Conservation (phyloP, 2,797 vertebrate genomes). For the Buphagus erythrorhynchus region DNA sequence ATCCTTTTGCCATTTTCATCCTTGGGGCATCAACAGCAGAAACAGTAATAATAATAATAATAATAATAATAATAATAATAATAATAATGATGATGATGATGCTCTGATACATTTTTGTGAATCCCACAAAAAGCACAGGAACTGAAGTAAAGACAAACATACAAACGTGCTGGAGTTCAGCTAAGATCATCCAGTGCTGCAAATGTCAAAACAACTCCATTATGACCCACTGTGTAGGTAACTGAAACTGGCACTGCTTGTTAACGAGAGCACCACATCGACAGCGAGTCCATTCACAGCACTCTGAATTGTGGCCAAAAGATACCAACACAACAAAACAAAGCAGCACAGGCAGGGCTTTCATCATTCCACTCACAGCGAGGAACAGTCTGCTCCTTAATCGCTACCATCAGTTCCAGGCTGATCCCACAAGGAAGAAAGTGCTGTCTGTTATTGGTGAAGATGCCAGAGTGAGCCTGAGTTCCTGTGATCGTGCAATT, state of each 20-base stretch:
- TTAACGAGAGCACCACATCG: not conserved
- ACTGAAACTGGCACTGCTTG: not conserved
- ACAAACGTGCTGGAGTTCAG: not conserved
- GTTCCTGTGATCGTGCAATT: not conserved
- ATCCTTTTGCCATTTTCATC: not conserved
- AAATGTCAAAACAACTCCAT: not conserved
- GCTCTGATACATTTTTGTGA: not conserved
- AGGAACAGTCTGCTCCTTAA: constrained; percentile 18
- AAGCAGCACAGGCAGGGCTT: not conserved
- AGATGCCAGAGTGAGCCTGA: not conserved
- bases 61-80: not conserved
- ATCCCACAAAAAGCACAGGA: not conserved
- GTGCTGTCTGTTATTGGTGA: not conserved
- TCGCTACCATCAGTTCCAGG: not conserved
- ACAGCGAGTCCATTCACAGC: not conserved
- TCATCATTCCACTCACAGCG: not conserved
- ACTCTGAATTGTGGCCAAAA: not conserved
- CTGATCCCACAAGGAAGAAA: not conserved
- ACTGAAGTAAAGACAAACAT: not conserved
- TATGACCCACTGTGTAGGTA: not conserved
- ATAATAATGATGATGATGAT: not conserved
- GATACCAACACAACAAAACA: not conserved
- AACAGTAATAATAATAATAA: not conserved
- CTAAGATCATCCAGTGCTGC: not conserved
- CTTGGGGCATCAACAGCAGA: constrained; percentile 26